Base-by-base conservation (phyloP, 2,797 vertebrate genomes). In the Amblyraja radiata region DNA sequence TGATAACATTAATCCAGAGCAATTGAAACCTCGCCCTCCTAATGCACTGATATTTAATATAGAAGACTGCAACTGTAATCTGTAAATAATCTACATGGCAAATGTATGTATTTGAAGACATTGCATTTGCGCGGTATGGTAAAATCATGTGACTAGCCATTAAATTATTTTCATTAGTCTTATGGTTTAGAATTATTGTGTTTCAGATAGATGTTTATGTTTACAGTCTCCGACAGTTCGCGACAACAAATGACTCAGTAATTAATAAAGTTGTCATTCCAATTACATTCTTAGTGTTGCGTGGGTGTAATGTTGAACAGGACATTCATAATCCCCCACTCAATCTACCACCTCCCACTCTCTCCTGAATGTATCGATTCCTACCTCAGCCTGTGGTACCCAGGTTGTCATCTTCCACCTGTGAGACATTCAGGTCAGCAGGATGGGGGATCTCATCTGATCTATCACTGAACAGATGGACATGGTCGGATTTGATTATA, bases 31-130 rank as follows among this genome's bases (percentile, higher is more conserved):
- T 74, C 28, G 76, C 54, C 39, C 90, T 74, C 73, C 71, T 28
- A 54, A 90, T 90, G 90, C 90, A n/a, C 71, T 92, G 90, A 25
- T 58, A 46, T 76, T 74, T 76, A 16, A 36, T 92, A 23, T 28
- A 23, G 21, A 14, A 76, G 0, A 46, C 2, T 25, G 71, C 65
- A 74, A 92, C 71, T 58, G 71, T 76, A 76, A 92, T 6, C 90
- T 92, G 90, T 92, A 92, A 92, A 92, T 92, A 92, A 6, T 92
- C 11, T 73, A 90, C 88, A 90, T 73, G 63, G 16, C 18, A 13
- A 90, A 46, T 76, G 84, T 92, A 92, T 92, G 36, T 92, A 73
- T 91, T 73, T 68, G 36, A 90, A 71, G 65, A 71, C 0, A 21
- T 68, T 71, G n/a, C 39, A 90, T 90, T 71, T 18, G 36, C 71